Evolutionary conservation across 2,113 vertebrate genomes (phyloP).

Genomic region (Neopipo cinnamomea): DNA sequence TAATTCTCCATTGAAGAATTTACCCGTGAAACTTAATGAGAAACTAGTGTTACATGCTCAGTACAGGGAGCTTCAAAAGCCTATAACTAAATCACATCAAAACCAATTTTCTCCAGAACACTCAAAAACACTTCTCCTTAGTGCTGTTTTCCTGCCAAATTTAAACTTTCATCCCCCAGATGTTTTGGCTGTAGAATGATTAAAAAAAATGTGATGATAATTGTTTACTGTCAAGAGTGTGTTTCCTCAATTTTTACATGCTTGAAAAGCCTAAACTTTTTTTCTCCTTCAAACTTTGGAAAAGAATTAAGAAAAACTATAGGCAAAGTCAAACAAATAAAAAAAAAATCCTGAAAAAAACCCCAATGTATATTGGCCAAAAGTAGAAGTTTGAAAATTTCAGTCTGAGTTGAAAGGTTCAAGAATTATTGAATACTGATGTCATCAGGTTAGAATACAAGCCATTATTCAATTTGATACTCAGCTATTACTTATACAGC

Average conservation of each 20-base stretch:
- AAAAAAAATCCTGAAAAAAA: not conserved
- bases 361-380: not conserved
- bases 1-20: not conserved
- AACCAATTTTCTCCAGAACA: constrained; percentile 10
- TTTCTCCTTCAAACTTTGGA: not conserved
- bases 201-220: constrained; percentile 19
- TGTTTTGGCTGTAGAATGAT: constrained; percentile 27
- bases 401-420: constrained; percentile 15
- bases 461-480: constrained; percentile 44
- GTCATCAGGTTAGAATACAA: constrained; percentile 50
- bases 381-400: not conserved
- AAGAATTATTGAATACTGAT: constrained; percentile 34
- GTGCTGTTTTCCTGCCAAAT: constrained; percentile 33
- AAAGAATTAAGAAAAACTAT: not conserved
- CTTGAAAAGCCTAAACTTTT: not conserved
- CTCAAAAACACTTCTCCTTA: constrained; percentile 28
- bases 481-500: constrained; percentile 44
- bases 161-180: constrained; percentile 29
- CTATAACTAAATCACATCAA: constrained; percentile 26
- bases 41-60: not conserved
- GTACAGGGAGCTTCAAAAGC: not conserved
- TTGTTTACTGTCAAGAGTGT: constrained; percentile 30
- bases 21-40: constrained; percentile 1
- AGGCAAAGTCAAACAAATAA: not conserved
- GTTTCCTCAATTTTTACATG: not conserved